Evolutionary conservation across 2,113 vertebrate species (phyloP), one percentile per base, ranked within the genome.

Genomic region (Semnornis frantzii): DNA sequence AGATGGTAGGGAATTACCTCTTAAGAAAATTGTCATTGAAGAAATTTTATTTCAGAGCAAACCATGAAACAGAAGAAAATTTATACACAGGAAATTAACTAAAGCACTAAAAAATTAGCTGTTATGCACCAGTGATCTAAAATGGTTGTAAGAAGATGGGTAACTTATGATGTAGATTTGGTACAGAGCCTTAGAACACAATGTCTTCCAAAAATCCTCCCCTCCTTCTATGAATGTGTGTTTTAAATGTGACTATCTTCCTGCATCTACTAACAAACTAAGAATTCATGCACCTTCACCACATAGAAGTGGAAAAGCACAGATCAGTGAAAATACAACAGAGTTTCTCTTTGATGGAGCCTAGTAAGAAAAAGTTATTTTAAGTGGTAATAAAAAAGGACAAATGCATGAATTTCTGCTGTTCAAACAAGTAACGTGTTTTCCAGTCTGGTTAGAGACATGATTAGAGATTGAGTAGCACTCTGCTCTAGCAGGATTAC

Each of bases 1-100:
- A 83, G 79, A 94, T 70, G 54, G 50, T 85, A 82, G 72, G 74
- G 80, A 77, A 87, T 87, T 70, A 79, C 46, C 69, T 89, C 63
- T 68, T 77, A 54, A 73, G 82, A 93, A 95, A 96, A 84, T n/a
- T 76, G 48, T 60, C 60, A 8, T 64, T 70, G 87, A 68, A 70
- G n/a, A 62, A 79, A 79, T 50, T 90, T 93, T 88, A 69, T 90
- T 96, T 93, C 63, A 76, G 62, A 80, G 46, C 48, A 62, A 78
- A 19, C 9, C 24, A 5, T 33, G 70, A 92, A 88, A 95, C 31
- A 85, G 92, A 91, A 91, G 57, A n/a, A 18, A 28, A 91, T 30
- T 77, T 77, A 63, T 10, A 82, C 18, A 8, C 27, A 90, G 80
- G 71, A 85, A 93, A 77, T 33, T 66, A 87, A 70, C 52, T 10